phyloP scores from a whole-genome alignment of 2,797 vertebrate genomes.

The Diplodus puntazzo region DNA sequence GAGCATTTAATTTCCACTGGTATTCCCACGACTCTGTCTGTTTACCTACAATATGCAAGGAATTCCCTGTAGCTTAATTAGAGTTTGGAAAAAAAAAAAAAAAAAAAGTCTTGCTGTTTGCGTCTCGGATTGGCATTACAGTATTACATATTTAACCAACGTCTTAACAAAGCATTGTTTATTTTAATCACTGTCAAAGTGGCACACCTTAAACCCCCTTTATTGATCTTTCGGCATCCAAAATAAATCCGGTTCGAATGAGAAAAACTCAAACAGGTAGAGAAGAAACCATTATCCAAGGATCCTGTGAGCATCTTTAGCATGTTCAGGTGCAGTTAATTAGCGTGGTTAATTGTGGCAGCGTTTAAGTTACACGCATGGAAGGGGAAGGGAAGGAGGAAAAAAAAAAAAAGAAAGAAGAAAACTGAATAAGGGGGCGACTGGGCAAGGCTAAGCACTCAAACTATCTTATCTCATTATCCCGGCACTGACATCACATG shows the following conservation, averaged over 20 bases:
- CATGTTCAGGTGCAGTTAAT: slow-evolving; percentile 44
- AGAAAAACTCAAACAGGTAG: slow-evolving; percentile 34
- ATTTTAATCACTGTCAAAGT: slow-evolving; percentile 82
- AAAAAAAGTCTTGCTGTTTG: slow-evolving; percentile 74
- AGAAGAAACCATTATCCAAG: slow-evolving; percentile 1
- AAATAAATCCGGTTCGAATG: slow-evolving; percentile 71
- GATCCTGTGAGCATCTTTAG: slow-evolving; percentile 46
- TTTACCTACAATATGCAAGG: slow-evolving; percentile 88
- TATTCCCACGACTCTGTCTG: slow-evolving; percentile 85
- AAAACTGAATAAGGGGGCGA: slow-evolving; percentile 47
- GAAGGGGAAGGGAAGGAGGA: neutral
- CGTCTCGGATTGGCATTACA: slow-evolving; percentile 80
- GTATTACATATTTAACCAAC: slow-evolving; percentile 87
- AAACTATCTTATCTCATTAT: slow-evolving; percentile 87
- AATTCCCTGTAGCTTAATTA: slow-evolving; percentile 91
- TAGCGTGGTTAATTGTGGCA: slow-evolving; percentile 40
- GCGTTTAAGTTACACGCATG: slow-evolving; percentile 43
- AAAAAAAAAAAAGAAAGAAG: neutral
- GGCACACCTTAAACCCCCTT: slow-evolving; percentile 55
- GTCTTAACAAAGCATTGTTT: slow-evolving; percentile 83
- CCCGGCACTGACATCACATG: slow-evolving; percentile 78
- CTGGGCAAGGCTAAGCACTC: slow-evolving; percentile 74
- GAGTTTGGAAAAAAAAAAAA: slow-evolving; percentile 74
- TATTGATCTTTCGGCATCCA: slow-evolving; percentile 65
- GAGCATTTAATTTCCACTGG: slow-evolving; percentile 85